Evolutionary conservation across 1,140 invertebrate genomes (phyloP), one percentile per base, ranked within the genome.

Genomic region (Episyrphus balteatus): DNA sequence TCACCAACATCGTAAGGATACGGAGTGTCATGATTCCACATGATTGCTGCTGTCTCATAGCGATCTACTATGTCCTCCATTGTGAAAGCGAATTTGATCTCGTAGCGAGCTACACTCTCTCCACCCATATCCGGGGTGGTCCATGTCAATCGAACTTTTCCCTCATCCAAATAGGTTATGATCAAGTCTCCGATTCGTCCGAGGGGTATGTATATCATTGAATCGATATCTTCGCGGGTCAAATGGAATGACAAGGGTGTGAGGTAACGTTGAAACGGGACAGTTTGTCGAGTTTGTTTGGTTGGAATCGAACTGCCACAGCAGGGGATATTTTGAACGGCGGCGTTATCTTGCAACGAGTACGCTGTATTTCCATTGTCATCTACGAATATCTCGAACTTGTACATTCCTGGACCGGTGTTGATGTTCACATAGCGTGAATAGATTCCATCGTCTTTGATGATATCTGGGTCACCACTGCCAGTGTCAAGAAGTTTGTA

Each of bases 371-470:
- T 74, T 18, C 69, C 68, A 58, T 74, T 74, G 48, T 74, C 73
- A 36, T 55, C 67, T 17, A 72, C 63, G 0, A 62, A 60, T 1
- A 70, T 65, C 49, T 73, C 68, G 50, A 75, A 73, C n/a, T 66
- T 73, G 51, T 78, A 78, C 3, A 61, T 58, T 3, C 77, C 77
- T 17, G 61, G 52, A 19, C 66, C 65, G 8, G 7, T 18, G 8
- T 26, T 26, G 3, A 40, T 39, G 18, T 73, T 76, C 51, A 80
- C 78, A 53, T 79, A 82, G 42, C 76, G 66, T 0, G 78, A 76
- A 58, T 83, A 84, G 13, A 83, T 68, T 13, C 82, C 81, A 61
- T 84, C 82, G 9, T 74, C 73, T 64, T 73, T 73, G 14, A 73
- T 76, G 11, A 82, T 69, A 62, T 84, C 82, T 3, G 79, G 77